Percentiles rank a stretch among this genome's conserved stretches.
These are phyloP conservation scores for Synergus umbraculus DNA, from an alignment of 2,888 invertebrate genomes.

Conservation along the genomic window DNA sequence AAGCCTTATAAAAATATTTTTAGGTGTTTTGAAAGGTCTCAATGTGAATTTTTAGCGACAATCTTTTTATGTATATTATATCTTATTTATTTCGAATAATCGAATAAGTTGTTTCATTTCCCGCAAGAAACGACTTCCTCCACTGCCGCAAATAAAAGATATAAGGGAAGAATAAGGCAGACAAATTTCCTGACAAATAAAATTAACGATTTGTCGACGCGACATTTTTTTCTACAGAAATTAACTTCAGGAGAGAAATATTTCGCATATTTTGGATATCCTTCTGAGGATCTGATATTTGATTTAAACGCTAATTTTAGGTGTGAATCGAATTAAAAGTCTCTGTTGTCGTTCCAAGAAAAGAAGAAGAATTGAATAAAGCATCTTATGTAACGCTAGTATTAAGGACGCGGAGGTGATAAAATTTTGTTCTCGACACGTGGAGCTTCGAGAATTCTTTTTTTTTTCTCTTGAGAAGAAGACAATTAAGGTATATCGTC, in stretches of 20 bases:
- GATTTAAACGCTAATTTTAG: neutral
- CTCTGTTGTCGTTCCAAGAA: neutral
- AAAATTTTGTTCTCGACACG: constrained; percentile 2
- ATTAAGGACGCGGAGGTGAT: neutral
- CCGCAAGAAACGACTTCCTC: constrained; percentile 68
- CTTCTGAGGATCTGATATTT: neutral
- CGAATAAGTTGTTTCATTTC: constrained; percentile 69
- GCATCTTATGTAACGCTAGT: neutral
- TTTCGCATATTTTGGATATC: neutral
- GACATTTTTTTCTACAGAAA: neutral
- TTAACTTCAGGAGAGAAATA: neutral
- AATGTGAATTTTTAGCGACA: no score
- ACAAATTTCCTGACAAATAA: neutral
- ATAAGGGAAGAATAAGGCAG: constrained; percentile 1
- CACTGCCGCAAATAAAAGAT: constrained; percentile 48
- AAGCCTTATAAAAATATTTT: no score
- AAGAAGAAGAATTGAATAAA: neutral
- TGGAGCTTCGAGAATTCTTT: neutral
- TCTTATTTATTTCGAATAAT: constrained; percentile 55
- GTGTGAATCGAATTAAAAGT: neutral
- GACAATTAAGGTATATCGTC: constrained; percentile 5
- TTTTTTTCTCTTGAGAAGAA: neutral
- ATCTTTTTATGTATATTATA: neutral
- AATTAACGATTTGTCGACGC: neutral
- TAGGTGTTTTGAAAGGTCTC: no score